A percentile compares a stretch with the other conserved stretches of the same genome.
Evolutionary conservation across 1,140 invertebrate species (phyloP).

Genomic region (Cydia splendana): DNA sequence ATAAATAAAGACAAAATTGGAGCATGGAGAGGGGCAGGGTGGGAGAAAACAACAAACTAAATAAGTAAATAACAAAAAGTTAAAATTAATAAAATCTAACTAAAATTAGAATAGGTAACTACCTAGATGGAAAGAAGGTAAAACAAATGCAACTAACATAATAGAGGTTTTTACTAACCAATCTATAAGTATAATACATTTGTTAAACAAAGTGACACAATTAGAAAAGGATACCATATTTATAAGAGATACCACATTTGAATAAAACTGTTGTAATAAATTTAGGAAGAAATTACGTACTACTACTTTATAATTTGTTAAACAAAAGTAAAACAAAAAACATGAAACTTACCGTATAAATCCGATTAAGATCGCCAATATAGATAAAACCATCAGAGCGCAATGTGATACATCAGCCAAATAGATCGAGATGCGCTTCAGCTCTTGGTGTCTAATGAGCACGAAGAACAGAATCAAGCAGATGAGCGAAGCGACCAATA

Average conservation of each 20-base stretch:
- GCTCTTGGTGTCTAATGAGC: constrained; percentile 89
- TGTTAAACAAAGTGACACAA: too few species aligned
- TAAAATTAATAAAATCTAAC: neutral
- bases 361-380: constrained; percentile 93
- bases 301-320: neutral
- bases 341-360: constrained; percentile 86
- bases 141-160: neutral
- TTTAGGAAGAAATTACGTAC: too few species aligned
- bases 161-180: neutral
- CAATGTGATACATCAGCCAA: constrained; percentile 95
- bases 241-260: too few species aligned
- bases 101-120: neutral
- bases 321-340: constrained; percentile 15
- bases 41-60: neutral
- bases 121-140: neutral
- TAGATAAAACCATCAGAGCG: constrained; percentile 91
- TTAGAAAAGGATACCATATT: too few species aligned
- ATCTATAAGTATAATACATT: too few species aligned
- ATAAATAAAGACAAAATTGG: constrained; percentile 20
- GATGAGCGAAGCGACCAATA: constrained; percentile 94
- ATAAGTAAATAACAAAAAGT: constrained; percentile 3
- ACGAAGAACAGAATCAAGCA: constrained; percentile 97
- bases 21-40: neutral
- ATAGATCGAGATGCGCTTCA: constrained; percentile 91
- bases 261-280: too few species aligned